Conservation (phyloP, 1,140 invertebrate species). For the Glomeris maerens region DNA sequence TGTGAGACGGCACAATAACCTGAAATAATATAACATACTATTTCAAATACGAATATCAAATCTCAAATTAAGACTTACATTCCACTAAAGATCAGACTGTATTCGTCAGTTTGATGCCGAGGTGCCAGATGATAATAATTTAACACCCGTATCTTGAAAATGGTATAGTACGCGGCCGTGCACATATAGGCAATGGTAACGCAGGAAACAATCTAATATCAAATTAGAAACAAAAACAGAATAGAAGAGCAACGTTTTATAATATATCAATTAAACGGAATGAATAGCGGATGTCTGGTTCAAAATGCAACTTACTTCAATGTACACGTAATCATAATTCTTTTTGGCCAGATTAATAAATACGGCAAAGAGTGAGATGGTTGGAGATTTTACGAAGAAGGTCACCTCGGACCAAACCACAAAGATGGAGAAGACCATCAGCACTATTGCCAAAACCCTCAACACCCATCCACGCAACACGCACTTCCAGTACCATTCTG, state of each 20-base stretch:
- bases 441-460: conserved; percentile 52
- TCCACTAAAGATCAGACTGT: conserved; percentile 95
- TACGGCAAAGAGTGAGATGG: conserved; percentile 86
- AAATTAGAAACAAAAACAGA: conserved; percentile 30
- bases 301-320: no score
- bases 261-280: conserved; percentile 13
- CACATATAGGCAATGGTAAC: conserved; percentile 85
- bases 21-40: conserved; percentile 32
- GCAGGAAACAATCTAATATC: conserved; percentile 60
- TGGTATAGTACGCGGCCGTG: conserved; percentile 93
- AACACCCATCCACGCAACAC: conserved; percentile 55
- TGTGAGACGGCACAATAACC: conserved; percentile 88
- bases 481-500: conserved; percentile 95
- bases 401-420: conserved; percentile 98
- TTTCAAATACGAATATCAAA: background rate
- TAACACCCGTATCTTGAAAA: conserved; percentile 87
- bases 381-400: conserved; percentile 82
- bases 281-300: no score
- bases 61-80: conserved; percentile 38
- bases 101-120: conserved; percentile 96
- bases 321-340: conserved; percentile 83
- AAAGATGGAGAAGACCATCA: conserved; percentile 63
- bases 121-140: conserved; percentile 95
- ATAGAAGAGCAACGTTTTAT: background rate
- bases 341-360: conserved; percentile 66